A percentile compares a stretch with the other conserved stretches of the same genome.
These are phyloP conservation scores for Drosophila suzukii DNA, from an alignment of 1,140 invertebrate genomes.

Conservation along the genomic window DNA sequence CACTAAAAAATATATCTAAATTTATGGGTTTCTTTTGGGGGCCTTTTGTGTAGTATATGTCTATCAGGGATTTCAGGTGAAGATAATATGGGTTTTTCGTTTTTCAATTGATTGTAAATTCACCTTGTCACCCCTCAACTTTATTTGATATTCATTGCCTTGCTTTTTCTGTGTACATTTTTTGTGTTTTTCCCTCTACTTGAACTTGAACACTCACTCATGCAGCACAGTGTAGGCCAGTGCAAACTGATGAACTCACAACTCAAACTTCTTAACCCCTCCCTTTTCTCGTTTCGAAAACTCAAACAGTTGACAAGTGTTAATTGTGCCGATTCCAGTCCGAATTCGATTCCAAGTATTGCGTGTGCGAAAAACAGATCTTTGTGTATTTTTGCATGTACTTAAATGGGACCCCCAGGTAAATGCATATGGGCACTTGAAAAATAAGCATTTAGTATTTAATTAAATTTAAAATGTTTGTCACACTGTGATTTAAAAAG, in stretches of 20 bases:
- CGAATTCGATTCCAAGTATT: conserved; percentile 12
- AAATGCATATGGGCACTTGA: not conserved
- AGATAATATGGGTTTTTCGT: not conserved
- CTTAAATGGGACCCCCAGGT: not conserved
- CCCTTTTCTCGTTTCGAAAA: not conserved
- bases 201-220: conserved; percentile 6
- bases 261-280: not conserved
- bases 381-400: not conserved
- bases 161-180: not conserved
- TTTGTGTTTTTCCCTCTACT: not conserved
- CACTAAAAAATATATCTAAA: not conserved
- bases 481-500: no score
- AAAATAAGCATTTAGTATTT: not conserved
- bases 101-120: not conserved
- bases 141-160: not conserved
- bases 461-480: not conserved
- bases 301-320: conserved; percentile 57
- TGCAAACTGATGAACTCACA: conserved; percentile 21
- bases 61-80: not conserved
- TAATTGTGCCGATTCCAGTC: conserved; percentile 33
- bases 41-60: not conserved
- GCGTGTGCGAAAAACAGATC: not conserved
- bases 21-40: not conserved
- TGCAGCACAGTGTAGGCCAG: conserved; percentile 2
- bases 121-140: not conserved